These are phyloP conservation scores for Zygothrica quintamaculata DNA, from an alignment of 2,888 invertebrate genomes.

Conservation along the genomic window DNA sequence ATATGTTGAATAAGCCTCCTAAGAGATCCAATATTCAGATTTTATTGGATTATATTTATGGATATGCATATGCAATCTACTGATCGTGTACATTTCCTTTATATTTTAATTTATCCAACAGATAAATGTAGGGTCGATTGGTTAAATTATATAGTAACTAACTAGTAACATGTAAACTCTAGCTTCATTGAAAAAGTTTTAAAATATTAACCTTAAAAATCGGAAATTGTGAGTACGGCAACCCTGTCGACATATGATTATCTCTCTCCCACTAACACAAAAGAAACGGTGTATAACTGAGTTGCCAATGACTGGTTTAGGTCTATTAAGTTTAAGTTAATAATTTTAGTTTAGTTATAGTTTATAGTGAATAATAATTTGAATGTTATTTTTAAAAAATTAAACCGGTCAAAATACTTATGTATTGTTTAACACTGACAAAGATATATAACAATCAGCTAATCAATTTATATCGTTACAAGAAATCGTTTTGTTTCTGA, in stretches of 20 bases:
- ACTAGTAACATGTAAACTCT: not conserved
- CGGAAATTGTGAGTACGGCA: slow-evolving; percentile 26
- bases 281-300: not conserved
- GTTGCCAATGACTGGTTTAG: not conserved
- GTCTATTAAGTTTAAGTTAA: no score
- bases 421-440: slow-evolving; percentile 28
- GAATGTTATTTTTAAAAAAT: slow-evolving; percentile 15
- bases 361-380: not conserved
- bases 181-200: not conserved
- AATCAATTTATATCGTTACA: not conserved
- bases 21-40: no score
- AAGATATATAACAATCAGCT: slow-evolving; percentile 2
- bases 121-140: no score
- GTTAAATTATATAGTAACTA: not conserved
- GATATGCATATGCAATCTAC: no score
- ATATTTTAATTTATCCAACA: not conserved
- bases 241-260: slow-evolving; percentile 35
- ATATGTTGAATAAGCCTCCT: no score
- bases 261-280: slow-evolving; percentile 42
- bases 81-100: no score
- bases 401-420: not conserved
- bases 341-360: no score
- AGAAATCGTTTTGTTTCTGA: not conserved
- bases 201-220: slow-evolving; percentile 1
- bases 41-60: not conserved